Conservation (phyloP, 2,888 invertebrate species). For the Molanna angustata region DNA sequence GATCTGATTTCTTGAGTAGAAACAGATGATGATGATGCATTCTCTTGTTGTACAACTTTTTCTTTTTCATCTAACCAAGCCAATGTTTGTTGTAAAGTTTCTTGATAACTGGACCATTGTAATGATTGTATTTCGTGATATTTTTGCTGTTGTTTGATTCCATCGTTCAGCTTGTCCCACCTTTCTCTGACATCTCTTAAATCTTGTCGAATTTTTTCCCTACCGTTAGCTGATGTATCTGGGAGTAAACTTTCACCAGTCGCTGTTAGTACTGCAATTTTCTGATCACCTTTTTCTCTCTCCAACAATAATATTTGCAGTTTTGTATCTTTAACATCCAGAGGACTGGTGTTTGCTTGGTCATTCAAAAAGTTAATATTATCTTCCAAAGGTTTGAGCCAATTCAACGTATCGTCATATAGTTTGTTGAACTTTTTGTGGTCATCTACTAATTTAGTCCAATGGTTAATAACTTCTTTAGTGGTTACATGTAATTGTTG, state of each 20-base stretch:
- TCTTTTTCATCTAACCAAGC: constrained; percentile 88
- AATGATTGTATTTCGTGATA: constrained; percentile 78
- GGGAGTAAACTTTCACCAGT: constrained; percentile 88
- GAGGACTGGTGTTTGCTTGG: constrained; percentile 52
- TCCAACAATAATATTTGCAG: constrained; percentile 73
- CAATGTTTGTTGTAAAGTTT: constrained; percentile 75
- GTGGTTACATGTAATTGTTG: constrained; percentile 76
- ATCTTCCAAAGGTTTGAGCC: constrained; percentile 75
- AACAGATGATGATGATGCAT: constrained; percentile 66
- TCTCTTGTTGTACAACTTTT: constrained; percentile 69
- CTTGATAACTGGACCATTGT: constrained; percentile 83
- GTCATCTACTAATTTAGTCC: constrained; percentile 79
- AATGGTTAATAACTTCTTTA: constrained; percentile 82
- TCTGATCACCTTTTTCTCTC: constrained; percentile 79
- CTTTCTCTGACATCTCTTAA: constrained; percentile 75
- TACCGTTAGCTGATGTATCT: constrained; percentile 87
- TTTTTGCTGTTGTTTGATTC: constrained; percentile 80
- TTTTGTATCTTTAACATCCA: constrained; percentile 65
- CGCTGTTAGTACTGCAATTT: constrained; percentile 69
- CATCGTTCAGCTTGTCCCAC: constrained; percentile 86
- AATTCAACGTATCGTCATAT: constrained; percentile 68
- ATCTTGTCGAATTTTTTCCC: constrained; percentile 86
- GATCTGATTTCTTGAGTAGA: constrained; percentile 76
- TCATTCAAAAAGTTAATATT: constrained; percentile 63
- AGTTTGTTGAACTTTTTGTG: constrained; percentile 77